Percentiles rank a stretch among this genome's conserved stretches.
phyloP scores from a whole-genome alignment of 1,140 invertebrate genomes.

The Mylabris phalerata region DNA sequence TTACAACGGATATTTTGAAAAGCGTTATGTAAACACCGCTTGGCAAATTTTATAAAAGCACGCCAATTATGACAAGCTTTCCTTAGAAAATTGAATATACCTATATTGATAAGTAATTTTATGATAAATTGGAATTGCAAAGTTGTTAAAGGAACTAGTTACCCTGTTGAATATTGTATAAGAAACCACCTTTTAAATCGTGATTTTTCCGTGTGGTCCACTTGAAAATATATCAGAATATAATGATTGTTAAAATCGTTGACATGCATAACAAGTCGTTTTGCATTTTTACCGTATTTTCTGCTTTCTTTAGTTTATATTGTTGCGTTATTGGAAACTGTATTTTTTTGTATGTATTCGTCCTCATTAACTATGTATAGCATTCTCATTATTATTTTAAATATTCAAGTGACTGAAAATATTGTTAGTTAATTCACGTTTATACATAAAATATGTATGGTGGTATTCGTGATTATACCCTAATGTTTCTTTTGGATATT shows the following conservation, averaged over 20 bases:
- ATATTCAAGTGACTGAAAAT: too few species aligned
- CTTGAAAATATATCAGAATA: slow-evolving; percentile 15
- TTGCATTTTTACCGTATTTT: slow-evolving; percentile 6
- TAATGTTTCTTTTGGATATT: too few species aligned
- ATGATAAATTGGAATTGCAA: slow-evolving; percentile 16
- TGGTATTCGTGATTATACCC: too few species aligned
- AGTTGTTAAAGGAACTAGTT: slow-evolving; percentile 14
- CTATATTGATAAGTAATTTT: slow-evolving; percentile 15
- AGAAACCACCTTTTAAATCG: slow-evolving; percentile 1
- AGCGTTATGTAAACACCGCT: slow-evolving; percentile 1
- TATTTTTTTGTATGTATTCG: too few species aligned
- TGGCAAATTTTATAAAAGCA: slow-evolving; percentile 11
- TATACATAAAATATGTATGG: too few species aligned
- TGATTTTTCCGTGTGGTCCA: slow-evolving; percentile 1
- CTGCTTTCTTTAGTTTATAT: too few species aligned
- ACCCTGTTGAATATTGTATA: not conserved
- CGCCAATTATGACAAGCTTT: slow-evolving; percentile 16
- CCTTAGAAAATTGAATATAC: slow-evolving; percentile 17
- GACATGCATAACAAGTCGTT: slow-evolving; percentile 16
- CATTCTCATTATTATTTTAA: too few species aligned
- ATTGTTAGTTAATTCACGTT: too few species aligned
- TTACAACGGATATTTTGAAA: too few species aligned
- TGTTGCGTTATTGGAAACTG: too few species aligned
- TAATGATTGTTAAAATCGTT: slow-evolving; percentile 16
- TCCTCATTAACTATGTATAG: slow-evolving; percentile 2